phyloP scores from a whole-genome alignment of 2,113 vertebrate genomes.

The Antechinus flavipes region DNA sequence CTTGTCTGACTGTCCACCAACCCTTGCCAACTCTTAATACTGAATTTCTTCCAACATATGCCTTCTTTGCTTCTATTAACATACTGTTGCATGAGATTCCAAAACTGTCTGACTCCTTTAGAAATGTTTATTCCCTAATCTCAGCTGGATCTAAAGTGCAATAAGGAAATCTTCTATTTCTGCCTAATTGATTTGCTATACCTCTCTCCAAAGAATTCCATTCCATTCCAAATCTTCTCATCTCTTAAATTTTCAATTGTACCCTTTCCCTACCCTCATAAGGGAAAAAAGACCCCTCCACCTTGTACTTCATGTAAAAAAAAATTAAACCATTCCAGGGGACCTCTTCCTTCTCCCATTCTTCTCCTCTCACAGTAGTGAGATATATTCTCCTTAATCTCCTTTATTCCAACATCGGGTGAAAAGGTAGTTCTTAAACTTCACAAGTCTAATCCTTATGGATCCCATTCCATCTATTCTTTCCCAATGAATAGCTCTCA shows the following conservation, averaged over 20 bases:
- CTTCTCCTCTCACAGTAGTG: neutral
- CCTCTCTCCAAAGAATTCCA: neutral
- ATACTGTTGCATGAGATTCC: neutral
- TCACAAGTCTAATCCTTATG: neutral
- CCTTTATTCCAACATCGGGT: neutral
- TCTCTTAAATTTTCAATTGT: neutral
- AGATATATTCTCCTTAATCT: neutral
- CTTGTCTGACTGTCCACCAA: neutral
- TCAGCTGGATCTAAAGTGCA: neutral
- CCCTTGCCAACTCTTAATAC: neutral
- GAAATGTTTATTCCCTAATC: neutral
- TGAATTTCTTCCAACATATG: neutral
- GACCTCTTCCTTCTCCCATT: neutral
- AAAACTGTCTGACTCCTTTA: neutral
- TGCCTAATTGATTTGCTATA: neutral
- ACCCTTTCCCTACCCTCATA: neutral
- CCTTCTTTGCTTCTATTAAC: neutral
- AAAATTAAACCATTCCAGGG: neutral
- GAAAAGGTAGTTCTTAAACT: neutral
- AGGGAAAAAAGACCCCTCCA: neutral
- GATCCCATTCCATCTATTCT: neutral
- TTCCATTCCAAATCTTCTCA: neutral
- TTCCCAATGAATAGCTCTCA: neutral
- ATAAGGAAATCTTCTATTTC: neutral
- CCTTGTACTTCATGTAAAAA: neutral